Evolutionary conservation across 2,888 invertebrate species (phyloP).

Genomic region (Habrosyne pyritoides): DNA sequence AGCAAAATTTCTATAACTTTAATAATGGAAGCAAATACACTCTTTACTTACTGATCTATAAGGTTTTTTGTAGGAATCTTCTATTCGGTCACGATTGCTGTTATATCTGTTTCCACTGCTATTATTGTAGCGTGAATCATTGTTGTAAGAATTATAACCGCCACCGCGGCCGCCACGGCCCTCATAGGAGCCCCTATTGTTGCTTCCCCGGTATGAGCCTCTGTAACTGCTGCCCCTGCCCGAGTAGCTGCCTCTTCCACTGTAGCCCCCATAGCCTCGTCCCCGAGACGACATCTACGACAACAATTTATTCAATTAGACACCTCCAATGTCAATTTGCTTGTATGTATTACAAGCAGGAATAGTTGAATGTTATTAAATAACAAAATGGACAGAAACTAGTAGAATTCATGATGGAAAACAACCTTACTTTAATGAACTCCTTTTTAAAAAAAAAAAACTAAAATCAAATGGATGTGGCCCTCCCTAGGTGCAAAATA

Average conservation of each 20-base stretch:
- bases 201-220: conserved; percentile 70
- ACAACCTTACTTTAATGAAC: conserved; percentile 19
- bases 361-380: no score
- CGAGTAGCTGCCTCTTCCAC: conserved; percentile 25
- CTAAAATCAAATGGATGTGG: conserved; percentile 22
- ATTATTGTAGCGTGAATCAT: conserved; percentile 69
- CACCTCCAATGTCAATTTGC: no score
- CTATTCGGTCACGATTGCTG: conserved; percentile 67
- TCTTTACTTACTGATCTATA: conserved; percentile 79
- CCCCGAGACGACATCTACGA: conserved; percentile 76
- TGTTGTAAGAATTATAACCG: conserved; percentile 69
- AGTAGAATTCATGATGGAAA: conserved; percentile 15
- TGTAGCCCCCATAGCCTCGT: conserved; percentile 66
- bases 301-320: not conserved
- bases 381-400: conserved; percentile 8
- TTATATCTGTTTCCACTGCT: conserved; percentile 66
- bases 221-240: conserved; percentile 65
- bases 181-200: conserved; percentile 67
- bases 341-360: no score
- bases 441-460: conserved; percentile 15
- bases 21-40: conserved; percentile 4
- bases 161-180: conserved; percentile 71
- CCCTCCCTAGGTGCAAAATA: conserved; percentile 16
- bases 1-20: no score
- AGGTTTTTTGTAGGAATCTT: conserved; percentile 76